Percentiles rank a stretch among this genome's conserved stretches.
These are phyloP conservation scores for Pseudachorutes palmiensis DNA, from an alignment of 1,140 invertebrate genomes.

Conservation along the genomic window DNA sequence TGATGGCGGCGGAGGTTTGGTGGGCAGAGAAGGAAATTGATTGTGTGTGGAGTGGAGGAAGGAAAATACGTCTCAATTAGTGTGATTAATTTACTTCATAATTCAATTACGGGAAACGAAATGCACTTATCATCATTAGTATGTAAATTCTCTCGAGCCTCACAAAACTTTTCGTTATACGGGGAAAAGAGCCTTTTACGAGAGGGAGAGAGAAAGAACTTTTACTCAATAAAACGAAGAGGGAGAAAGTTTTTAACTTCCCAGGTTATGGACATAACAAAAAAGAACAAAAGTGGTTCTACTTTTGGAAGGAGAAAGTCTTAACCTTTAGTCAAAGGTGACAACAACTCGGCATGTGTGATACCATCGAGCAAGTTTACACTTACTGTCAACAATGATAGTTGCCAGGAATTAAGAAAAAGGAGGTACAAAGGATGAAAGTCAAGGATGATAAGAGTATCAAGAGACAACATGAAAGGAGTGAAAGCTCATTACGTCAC, in stretches of 20 bases:
- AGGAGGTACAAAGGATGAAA: too few species aligned
- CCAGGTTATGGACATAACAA: too few species aligned
- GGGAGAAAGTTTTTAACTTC: not conserved
- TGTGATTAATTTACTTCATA: conserved; percentile 37
- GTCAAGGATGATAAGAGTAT: too few species aligned
- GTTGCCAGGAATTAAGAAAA: too few species aligned
- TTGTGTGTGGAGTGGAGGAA: conserved; percentile 19
- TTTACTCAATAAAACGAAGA: not conserved
- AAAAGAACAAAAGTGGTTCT: too few species aligned
- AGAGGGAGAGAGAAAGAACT: not conserved
- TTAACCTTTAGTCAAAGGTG: too few species aligned
- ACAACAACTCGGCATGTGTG: too few species aligned
- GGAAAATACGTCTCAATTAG: conserved; percentile 38
- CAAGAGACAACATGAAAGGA: too few species aligned
- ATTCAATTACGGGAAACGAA: conserved; percentile 37
- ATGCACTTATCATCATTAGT: conserved; percentile 38
- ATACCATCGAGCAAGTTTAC: too few species aligned
- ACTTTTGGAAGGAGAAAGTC: too few species aligned
- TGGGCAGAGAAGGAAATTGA: not conserved
- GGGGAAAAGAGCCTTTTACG: not conserved
- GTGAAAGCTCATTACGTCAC: too few species aligned
- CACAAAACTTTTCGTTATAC: conserved; percentile 2
- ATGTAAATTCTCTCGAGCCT: conserved; percentile 31
- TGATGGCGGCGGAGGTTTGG: not conserved
- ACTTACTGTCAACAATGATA: too few species aligned